Base-by-base conservation (phyloP, 2,113 vertebrate genomes). In the Microcebus murinus region DNA sequence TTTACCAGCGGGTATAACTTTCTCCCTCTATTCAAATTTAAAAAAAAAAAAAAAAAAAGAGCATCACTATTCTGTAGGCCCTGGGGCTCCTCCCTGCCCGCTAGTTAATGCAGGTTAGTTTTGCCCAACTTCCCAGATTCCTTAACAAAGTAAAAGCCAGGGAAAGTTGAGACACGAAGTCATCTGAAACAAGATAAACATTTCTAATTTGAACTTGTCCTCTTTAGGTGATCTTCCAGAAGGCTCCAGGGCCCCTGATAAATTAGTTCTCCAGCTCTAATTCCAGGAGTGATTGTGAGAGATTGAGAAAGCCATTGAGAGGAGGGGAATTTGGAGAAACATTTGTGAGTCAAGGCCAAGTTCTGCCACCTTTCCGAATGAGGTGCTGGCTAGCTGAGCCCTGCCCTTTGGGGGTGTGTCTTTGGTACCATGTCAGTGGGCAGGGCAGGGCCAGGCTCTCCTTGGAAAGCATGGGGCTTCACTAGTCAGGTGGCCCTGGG, bases 171-270 rank as follows among this genome's bases (percentile, higher is more conserved):
- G 61, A 4, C 6, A 9, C 0, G 21, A 68, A 68, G 71, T 82
- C 71, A 29, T 74, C 55, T 79, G 93, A 94, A 96, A 90, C 87
- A 97, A 96, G 95, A 96, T 86, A 96, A 96, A 87, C 83, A 52
- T 83, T 97, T 97, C 95, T 80, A 70, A 97, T 92, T 77, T 96
- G 92, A 92, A 80, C 65, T 23, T 92, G 94, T 20, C 2, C 76
- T 96, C 87, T 67, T 94, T 91, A 86, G 67, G 73, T 87, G 96
- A 91, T 90, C 82, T 97, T 96, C 85, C 88, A 74, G 93, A 9
- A 79, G 55, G 11, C 94, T 92, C 76, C 74, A 57, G 68, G 65
- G 94, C 61, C 59, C 57, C 94, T 91, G 96, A 96, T 95, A 96
- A 96, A 95, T 94, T 93, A 97, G 81, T 89, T 95, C 27, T 93